Base-by-base conservation (phyloP, 92 coral and sea anemone species). In the Micromussa lordhowensis region DNA sequence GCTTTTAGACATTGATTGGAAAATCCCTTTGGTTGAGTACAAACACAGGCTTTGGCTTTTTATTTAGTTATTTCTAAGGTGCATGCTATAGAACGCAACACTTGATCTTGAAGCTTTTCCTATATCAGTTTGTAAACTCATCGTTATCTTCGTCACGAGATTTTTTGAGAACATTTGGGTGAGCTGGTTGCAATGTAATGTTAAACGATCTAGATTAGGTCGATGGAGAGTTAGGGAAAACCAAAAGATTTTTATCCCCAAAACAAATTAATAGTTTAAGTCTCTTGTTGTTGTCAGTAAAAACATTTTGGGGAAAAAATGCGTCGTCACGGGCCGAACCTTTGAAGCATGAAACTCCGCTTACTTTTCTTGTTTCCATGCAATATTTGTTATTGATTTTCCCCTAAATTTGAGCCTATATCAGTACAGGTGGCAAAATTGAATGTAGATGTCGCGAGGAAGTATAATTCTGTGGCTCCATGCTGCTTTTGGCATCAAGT, bases 321-420 rank as follows among this genome's bases (percentile, higher is more conserved):
- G 89, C 89, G 24, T 77, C 58, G 76, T 86, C 89, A 86, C 76
- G 82, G 44, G 15, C n/a, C 26, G 57, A 84, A 72, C 21, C 64
- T 58, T 26, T 29, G 34, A 77, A 36, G 83, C 76, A 32, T 86
- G 77, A 77, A 63, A 22, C 7, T 84, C 9, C 49, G 49, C 77
- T 2, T 9, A 22, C 7, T 44, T 44, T 0, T 11, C 51, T 77
- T 51, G 58, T 77, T 77, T 77, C 34, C 35, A 21, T 24, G 61
- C 66, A 26, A 77, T 48, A 48, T 77, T 77, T 10, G 30, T 54
- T 24, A 77, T 16, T 44, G 34, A n/a, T 22, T 77, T 26, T 73
- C 6, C 22, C 13, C 24, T 16, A 73, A 36, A 19, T 3, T 35
- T 24, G 29, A 34, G 44, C 49, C 8, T 1, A 64, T 26, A 26